Percentiles rank a stretch among this genome's conserved stretches.
phyloP scores from a whole-genome alignment of 2,888 invertebrate species.

The Cacoxenus indagator region DNA sequence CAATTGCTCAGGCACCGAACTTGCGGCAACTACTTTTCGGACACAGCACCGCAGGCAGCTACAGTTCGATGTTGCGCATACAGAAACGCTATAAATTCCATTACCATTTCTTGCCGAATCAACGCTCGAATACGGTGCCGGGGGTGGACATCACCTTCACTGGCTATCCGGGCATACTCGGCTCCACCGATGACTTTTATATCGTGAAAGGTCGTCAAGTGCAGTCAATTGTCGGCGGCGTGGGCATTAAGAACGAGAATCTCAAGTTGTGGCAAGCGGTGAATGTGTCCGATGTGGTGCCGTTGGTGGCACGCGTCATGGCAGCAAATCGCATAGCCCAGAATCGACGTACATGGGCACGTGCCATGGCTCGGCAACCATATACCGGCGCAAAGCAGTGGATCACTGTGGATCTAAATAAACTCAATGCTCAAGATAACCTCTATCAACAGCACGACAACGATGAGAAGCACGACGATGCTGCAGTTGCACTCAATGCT shows the following conservation, averaged over 20 bases:
- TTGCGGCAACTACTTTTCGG: constrained; percentile 77
- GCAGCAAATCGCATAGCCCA: constrained; percentile 86
- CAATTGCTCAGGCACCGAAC: constrained; percentile 64
- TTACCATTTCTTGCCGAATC: constrained; percentile 75
- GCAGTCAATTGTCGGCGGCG: constrained; percentile 80
- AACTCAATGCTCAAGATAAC: constrained; percentile 59
- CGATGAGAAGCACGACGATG: constrained; percentile 59
- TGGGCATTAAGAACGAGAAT: constrained; percentile 83
- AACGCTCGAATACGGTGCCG: constrained; percentile 73
- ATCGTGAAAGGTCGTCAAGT: constrained; percentile 74
- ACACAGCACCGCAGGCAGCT: constrained; percentile 87
- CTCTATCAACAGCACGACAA: constrained; percentile 51
- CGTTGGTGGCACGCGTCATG: constrained; percentile 83
- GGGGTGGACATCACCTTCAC: constrained; percentile 82
- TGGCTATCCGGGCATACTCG: constrained; percentile 86
- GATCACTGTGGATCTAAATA: constrained; percentile 83
- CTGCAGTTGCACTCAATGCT: constrained; percentile 49
- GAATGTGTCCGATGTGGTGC: constrained; percentile 72
- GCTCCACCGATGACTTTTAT: constrained; percentile 88
- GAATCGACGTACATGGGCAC: constrained; percentile 81
- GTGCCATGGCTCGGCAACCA: constrained; percentile 78
- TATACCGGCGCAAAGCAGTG: constrained; percentile 91
- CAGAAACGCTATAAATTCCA: constrained; percentile 87
- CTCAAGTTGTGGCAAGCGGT: constrained; percentile 78
- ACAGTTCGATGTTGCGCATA: constrained; percentile 85